These are phyloP conservation scores for Acanthosoma haemorrhoidale DNA, from an alignment of 2,888 invertebrate species.

Conservation along the genomic window DNA sequence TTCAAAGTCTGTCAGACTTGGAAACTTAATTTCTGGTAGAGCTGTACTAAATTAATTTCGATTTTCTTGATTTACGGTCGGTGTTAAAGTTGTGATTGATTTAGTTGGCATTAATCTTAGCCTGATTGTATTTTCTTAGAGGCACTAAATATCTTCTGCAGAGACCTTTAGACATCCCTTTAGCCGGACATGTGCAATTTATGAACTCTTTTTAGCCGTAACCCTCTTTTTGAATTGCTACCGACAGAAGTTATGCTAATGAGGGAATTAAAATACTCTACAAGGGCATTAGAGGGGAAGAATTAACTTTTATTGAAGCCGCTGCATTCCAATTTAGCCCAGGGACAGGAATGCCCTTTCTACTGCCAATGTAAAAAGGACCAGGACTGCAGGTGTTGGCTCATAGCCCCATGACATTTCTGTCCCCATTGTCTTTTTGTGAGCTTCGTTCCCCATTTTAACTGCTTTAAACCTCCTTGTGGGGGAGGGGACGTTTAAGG, in stretches of 20 bases:
- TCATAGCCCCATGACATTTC: not conserved
- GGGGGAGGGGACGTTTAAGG: too few species aligned
- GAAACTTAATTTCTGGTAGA: too few species aligned
- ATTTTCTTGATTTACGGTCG: too few species aligned
- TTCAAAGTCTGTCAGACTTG: too few species aligned
- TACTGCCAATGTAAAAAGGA: not conserved
- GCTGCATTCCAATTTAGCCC: not conserved
- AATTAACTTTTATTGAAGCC: not conserved
- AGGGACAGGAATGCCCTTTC: not conserved
- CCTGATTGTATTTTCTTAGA: too few species aligned
- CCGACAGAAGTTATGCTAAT: not conserved
- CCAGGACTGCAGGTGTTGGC: not conserved
- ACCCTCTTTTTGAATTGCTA: not conserved
- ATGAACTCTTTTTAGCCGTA: not conserved
- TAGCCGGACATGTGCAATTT: not conserved
- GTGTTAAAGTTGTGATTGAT: too few species aligned
- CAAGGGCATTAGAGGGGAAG: not conserved
- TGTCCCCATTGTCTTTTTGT: not conserved
- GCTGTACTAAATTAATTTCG: too few species aligned
- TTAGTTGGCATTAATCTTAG: not conserved
- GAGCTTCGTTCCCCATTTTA: too few species aligned
- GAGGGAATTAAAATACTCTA: not conserved
- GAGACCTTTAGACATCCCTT: not conserved
- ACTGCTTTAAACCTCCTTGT: too few species aligned
- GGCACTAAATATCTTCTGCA: too few species aligned